Conservation (phyloP, 2,113 vertebrate genomes). For the Phocoena sinus region DNA sequence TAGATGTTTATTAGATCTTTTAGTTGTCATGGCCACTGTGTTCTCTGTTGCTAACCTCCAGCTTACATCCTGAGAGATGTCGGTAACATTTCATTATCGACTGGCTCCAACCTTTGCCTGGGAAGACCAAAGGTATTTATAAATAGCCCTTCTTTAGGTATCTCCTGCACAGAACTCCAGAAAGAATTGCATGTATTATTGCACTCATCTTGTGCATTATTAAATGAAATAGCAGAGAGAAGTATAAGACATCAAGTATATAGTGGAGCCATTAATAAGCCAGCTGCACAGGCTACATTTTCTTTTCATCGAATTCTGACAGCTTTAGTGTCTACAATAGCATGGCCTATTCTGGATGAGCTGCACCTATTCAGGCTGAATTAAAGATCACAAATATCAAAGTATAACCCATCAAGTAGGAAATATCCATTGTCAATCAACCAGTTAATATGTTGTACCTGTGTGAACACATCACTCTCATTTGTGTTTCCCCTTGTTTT, state of each 20-base stretch:
- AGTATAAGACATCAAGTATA: neutral
- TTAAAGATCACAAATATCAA: neutral
- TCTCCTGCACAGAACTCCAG: neutral
- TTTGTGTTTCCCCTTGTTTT: neutral
- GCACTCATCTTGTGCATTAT: neutral
- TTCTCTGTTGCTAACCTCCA: neutral
- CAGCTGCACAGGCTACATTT: neutral
- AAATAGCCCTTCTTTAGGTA: neutral
- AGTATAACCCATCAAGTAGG: neutral
- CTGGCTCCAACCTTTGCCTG: neutral
- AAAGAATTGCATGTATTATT: neutral
- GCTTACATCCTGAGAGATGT: neutral
- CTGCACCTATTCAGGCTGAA: neutral
- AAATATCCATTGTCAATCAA: neutral
- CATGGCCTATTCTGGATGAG: neutral
- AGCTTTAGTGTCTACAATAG: neutral
- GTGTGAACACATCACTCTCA: neutral
- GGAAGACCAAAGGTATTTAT: neutral
- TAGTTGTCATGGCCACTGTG: neutral
- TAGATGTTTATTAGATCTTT: neutral
- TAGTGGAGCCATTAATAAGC: neutral
- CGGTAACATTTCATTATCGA: neutral
- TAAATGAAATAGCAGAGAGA: slow-evolving; percentile 24
- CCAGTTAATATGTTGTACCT: neutral
- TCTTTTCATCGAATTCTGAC: slow-evolving; percentile 17